These are phyloP conservation scores for Dissostichus mawsoni DNA, from an alignment of 2,113 vertebrate species.

Conservation along the genomic window DNA sequence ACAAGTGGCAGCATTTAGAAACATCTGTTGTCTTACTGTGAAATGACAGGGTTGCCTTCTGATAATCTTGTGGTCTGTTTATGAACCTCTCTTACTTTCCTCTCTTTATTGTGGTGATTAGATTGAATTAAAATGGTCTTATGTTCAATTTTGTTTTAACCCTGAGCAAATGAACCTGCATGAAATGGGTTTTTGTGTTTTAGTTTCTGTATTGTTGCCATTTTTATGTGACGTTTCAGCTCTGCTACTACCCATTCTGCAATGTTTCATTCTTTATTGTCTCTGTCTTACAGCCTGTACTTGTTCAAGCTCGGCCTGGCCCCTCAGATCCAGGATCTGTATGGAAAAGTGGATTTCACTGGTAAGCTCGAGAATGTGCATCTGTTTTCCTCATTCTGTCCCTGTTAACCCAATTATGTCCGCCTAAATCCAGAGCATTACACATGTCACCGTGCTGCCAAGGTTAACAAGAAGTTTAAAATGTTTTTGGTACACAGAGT, in stretches of 20 bases:
- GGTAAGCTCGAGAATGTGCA: conserved; percentile 82
- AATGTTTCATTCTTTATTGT: background rate
- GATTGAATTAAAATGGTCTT: too few relatives aligned
- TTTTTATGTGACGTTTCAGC: background rate
- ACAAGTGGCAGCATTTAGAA: background rate
- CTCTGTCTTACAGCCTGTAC: conserved; percentile 87
- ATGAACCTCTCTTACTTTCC: background rate
- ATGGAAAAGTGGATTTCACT: conserved; percentile 98
- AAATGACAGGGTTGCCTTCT: background rate
- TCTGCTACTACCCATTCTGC: background rate
- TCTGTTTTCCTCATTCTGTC: conserved; percentile 32
- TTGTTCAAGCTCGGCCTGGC: conserved; percentile 98
- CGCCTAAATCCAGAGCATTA: background rate
- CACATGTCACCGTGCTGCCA: background rate
- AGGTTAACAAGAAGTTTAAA: conserved; percentile 11
- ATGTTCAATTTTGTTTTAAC: too few relatives aligned
- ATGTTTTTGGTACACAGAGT: background rate
- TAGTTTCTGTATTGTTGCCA: background rate
- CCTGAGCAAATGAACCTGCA: background rate
- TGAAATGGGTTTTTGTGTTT: background rate
- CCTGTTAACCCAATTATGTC: conserved; percentile 13
- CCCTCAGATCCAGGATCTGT: conserved; percentile 97
- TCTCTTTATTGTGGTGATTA: too few relatives aligned
- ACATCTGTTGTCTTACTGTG: background rate
- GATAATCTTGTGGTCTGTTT: background rate